Evolutionary conservation across 1,140 invertebrate species (phyloP).

Genomic region (Belonocnema kinseyi): DNA sequence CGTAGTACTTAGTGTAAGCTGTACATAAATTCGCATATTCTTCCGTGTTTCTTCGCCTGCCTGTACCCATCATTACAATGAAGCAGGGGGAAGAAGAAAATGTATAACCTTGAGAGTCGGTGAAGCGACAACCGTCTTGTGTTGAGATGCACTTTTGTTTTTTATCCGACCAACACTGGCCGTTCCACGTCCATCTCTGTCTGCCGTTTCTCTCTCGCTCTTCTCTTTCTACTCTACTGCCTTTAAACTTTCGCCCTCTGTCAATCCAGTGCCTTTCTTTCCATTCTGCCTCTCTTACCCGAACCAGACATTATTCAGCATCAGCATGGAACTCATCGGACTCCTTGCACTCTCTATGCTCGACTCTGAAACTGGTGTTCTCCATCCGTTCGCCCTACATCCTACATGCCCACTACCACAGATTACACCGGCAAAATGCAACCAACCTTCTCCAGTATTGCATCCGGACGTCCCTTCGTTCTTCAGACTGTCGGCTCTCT

Average conservation of each 20-base stretch:
- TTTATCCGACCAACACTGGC: constrained; percentile 64
- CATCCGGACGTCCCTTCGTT: background rate
- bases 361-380: constrained; percentile 51
- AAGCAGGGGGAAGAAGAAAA: constrained; percentile 55
- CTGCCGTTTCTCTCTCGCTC: constrained; percentile 30
- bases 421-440: constrained; percentile 66
- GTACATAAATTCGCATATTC: constrained; percentile 63
- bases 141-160: constrained; percentile 72
- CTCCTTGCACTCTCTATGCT: constrained; percentile 48
- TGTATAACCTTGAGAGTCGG: constrained; percentile 70
- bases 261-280: constrained; percentile 7
- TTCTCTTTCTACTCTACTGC: constrained; percentile 33
- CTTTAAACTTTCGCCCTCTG: constrained; percentile 20
- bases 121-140: constrained; percentile 71
- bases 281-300: constrained; percentile 1
- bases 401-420: constrained; percentile 71
- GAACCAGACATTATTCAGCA: constrained; percentile 30
- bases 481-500: background rate
- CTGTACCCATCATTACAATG: constrained; percentile 55
- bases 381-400: constrained; percentile 69
- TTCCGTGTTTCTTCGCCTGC: constrained; percentile 51
- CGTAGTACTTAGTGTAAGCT: constrained; percentile 42
- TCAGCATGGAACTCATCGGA: constrained; percentile 41
- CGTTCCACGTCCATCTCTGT: constrained; percentile 46
- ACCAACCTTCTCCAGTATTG: constrained; percentile 52